Evolutionary conservation across 1,140 invertebrate genomes (phyloP), one percentile per base, ranked within the genome.

Genomic region (Zaprionus tsacasi): DNA sequence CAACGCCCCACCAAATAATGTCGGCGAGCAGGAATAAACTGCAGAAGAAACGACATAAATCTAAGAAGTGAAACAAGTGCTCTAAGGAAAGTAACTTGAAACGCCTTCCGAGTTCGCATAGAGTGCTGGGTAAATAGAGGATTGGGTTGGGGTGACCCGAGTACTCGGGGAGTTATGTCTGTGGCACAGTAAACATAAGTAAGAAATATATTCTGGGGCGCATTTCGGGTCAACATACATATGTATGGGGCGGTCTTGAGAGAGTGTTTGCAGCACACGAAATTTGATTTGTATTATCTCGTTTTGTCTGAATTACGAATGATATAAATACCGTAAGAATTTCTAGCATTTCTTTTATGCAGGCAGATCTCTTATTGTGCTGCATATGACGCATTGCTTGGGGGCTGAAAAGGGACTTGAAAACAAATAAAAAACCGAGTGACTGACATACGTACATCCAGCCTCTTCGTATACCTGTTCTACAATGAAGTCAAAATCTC

Each of bases 1-100:
- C 21, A 21, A 1, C 21, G 21, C 21, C n/a, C 17, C 48, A 35
- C 38, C 12, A 67, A 25, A 71, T 58, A 57, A 55, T 45, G 40
- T 64, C 58, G 56, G 21, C 27, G 45, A 36, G 21, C 38, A 38
- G 65, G 70, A 76, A 66, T 67, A 70, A 75, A 75, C 70, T 80
- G 67, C 66, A 77, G 52, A 66, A 79, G 76, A 88, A 87, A 76
- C 50, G 66, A 71, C 83, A 87, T 87, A 87, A 87, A 87, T 87
- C 83, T 80, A 69, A 69, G n/a, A 54, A 54, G 59, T 64, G 75
- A 63, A 85, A 72, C 82, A 83, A 83, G 81, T 76, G 65, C 73
- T 65, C 60, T 54, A 65, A 33, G 66, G 60, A 74, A 86, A 74
- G 79, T 76, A 76, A 79, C 82, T 86, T 60, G 78, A 87, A 73